These are phyloP conservation scores for Limnephilus rhombicus DNA, from an alignment of 2,888 invertebrate genomes.

Conservation along the genomic window DNA sequence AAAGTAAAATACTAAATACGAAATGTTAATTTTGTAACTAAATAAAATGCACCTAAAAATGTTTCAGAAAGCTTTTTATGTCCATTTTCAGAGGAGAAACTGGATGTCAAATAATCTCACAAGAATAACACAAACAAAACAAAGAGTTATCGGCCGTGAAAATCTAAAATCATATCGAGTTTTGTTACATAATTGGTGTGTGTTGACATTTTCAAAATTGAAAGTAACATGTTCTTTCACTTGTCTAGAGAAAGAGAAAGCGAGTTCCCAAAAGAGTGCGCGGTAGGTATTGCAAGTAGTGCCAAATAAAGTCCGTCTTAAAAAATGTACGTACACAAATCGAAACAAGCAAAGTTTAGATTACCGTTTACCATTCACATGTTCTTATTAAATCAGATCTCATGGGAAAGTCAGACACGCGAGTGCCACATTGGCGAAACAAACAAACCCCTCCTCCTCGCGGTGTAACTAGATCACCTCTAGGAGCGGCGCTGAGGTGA, in stretches of 20 bases:
- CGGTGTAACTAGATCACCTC: constrained; percentile 52
- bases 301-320: constrained; percentile 17
- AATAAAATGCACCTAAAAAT: no score
- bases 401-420: constrained; percentile 35
- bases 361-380: not conserved
- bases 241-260: constrained; percentile 39
- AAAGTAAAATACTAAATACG: no score
- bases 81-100: not conserved
- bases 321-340: not conserved
- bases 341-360: not conserved
- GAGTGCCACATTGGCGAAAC: constrained; percentile 48
- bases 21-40: no score
- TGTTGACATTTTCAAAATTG: constrained; percentile 32
- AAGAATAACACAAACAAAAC: not conserved
- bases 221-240: constrained; percentile 33
- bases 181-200: not conserved
- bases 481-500: constrained; percentile 49
- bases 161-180: not conserved
- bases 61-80: not conserved
- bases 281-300: constrained; percentile 8
- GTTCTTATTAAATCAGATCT: constrained; percentile 46
- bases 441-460: constrained; percentile 45
- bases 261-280: not conserved
- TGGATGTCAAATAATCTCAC: not conserved
- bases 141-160: no score